A percentile compares a stretch with the other conserved stretches of the same genome.
Evolutionary conservation across 2,888 invertebrate genomes (phyloP).

Genomic region (Lepidochitona cinerea): DNA sequence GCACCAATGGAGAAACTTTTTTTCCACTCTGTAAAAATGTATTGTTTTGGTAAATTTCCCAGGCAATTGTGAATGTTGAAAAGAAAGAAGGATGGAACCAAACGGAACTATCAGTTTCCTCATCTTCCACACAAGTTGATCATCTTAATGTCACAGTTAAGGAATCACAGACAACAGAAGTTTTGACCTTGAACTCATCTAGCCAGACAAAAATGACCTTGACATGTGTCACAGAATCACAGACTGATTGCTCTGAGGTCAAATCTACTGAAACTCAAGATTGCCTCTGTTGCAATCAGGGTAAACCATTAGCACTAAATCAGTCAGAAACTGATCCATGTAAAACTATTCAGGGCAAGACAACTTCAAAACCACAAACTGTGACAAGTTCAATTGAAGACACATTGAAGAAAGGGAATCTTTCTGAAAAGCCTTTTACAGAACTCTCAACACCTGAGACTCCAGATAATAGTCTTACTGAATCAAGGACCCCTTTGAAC

Average conservation of each 20-base stretch:
- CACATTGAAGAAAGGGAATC: too few species aligned
- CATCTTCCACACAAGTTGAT: neutral
- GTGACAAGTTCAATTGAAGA: too few species aligned
- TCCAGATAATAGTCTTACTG: too few species aligned
- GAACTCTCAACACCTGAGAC: too few species aligned
- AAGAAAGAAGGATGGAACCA: neutral
- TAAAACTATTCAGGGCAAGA: too few species aligned
- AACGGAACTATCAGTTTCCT: neutral
- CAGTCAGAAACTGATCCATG: too few species aligned
- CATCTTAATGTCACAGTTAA: neutral
- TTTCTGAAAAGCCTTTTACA: too few species aligned
- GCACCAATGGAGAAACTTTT: too few species aligned
- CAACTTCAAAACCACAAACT: too few species aligned
- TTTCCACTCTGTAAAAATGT: neutral
- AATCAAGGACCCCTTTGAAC: too few species aligned
- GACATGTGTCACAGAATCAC: neutral
- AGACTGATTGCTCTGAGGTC: neutral
- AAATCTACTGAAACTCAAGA: neutral
- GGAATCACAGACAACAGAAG: neutral
- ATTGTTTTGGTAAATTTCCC: neutral
- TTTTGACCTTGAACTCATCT: neutral
- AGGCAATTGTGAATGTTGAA: neutral
- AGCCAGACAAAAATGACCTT: neutral
- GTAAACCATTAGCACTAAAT: too few species aligned
- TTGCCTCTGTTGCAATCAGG: neutral